Percentiles rank a stretch among this genome's conserved stretches.
phyloP scores from a whole-genome alignment of 1,140 invertebrate species.

The Eupeodes corollae region DNA sequence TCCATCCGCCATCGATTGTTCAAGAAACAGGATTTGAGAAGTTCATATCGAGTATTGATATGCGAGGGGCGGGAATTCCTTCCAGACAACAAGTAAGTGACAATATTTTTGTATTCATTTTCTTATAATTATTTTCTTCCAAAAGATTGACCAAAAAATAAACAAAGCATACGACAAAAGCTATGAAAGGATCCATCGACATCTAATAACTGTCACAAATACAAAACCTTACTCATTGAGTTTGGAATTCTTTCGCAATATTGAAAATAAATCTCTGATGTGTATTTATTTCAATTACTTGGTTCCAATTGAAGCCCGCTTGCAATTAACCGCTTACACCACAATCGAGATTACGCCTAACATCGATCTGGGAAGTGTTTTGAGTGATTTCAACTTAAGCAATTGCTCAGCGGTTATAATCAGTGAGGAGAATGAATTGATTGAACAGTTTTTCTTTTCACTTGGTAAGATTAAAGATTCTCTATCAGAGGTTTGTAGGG shows the following conservation, averaged over 20 bases:
- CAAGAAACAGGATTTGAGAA: not conserved
- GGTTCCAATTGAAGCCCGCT: not conserved
- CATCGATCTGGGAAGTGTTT: not conserved
- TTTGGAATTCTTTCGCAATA: slow-evolving; percentile 4
- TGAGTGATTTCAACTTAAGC: slow-evolving; percentile 2
- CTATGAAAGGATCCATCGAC: not conserved
- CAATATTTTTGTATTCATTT: not conserved
- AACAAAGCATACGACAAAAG: not conserved
- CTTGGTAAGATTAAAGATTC: not conserved
- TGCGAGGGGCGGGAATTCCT: not conserved
- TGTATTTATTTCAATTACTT: slow-evolving; percentile 5
- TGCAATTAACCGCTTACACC: not conserved
- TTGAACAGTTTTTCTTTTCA: not conserved
- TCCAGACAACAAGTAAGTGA: not conserved
- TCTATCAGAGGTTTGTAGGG: not conserved
- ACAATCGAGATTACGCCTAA: not conserved
- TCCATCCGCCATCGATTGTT: not conserved
- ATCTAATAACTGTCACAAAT: not conserved
- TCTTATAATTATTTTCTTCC: not conserved
- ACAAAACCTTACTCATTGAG: slow-evolving; percentile 5
- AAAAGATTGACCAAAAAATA: not conserved
- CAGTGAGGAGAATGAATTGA: not conserved
- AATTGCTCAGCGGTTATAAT: slow-evolving; percentile 1
- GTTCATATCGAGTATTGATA: not conserved
- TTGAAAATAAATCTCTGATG: not conserved